Evolutionary conservation across 2,888 invertebrate genomes (phyloP).

Genomic region (Macrophya annulata): DNA sequence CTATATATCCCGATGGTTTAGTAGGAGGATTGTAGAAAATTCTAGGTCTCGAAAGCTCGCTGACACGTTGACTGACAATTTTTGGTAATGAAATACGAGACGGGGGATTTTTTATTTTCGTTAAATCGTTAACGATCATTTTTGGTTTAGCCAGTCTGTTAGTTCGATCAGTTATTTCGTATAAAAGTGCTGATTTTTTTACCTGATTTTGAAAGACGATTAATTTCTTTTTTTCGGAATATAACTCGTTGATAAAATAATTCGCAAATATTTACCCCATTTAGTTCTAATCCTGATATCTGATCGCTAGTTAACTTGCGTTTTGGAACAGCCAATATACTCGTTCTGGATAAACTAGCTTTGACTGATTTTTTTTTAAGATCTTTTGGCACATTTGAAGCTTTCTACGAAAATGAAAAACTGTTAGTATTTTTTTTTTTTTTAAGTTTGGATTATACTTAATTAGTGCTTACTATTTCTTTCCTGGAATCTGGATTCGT

Average conservation of each 20-base stretch:
- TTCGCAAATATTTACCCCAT: conserved; percentile 20
- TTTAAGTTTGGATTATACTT: not conserved
- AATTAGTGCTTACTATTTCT: not conserved
- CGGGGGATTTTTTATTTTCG: not conserved
- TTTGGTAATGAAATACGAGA: conserved; percentile 42
- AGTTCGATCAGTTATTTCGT: conserved; percentile 67
- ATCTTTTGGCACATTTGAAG: not conserved
- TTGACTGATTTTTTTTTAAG: not conserved
- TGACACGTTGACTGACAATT: conserved; percentile 61
- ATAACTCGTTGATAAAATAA: not conserved
- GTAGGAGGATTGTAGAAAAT: conserved; percentile 43
- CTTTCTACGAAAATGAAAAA: not conserved
- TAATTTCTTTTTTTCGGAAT: not conserved
- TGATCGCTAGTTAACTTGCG: not conserved
- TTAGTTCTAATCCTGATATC: not conserved
- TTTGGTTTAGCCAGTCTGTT: conserved; percentile 66
- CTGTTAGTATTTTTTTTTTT: too few relatives aligned
- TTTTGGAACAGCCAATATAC: conserved; percentile 33
- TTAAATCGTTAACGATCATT: not conserved
- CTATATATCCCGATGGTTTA: conserved; percentile 60
- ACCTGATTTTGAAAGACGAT: conserved; percentile 59
- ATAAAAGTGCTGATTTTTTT: conserved; percentile 64
- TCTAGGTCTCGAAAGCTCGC: conserved; percentile 64
- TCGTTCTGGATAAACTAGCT: conserved; percentile 8
- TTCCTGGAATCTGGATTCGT: not conserved